Evolutionary conservation across 2,113 vertebrate genomes (phyloP), one percentile per base, ranked within the genome.

Genomic region (Murina feae): DNA sequence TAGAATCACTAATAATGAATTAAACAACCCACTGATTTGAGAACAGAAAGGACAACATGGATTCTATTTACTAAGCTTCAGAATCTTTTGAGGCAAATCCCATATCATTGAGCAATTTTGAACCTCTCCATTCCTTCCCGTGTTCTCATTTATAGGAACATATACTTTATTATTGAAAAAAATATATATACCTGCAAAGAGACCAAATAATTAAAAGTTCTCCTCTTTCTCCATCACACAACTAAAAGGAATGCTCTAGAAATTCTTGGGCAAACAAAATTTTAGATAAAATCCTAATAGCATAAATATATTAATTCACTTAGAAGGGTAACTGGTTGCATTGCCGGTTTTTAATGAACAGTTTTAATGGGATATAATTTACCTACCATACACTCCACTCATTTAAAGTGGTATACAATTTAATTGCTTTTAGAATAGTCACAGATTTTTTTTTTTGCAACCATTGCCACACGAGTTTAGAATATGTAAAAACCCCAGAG

Each of bases 1-100:
- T 17, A 84, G 81, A 90, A 39, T 85, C 53, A 79, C 32, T 91
- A 63, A 86, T 25, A 86, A 92, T 93, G 66, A 94, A 92, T 92
- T 93, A 95, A 89, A 21, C 37, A 81, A 75, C 83, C 81, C 55
- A 69, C 5, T 80, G 83, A 89, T 94, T 86, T 86, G 16, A 13
- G 16, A 60, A 51, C 76, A 89, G 65, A 84, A 93, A 17, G 17
- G 44, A 85, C 44, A 92, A 72, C 47, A 37, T 81, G 25, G 4
- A 17, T 65, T 84, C 63, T 94, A 86, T 55, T 96, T 74, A 69
- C 32, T 82, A 69, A 75, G 37, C 2, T 55, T 93, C 63, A 89
- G 20, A 80, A 53, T 93, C 79, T 37, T 96, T 71, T 94, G 84
- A 89, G 9, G 37, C 28, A 93, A 91, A 84, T 6, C 30, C 21